phyloP scores from a whole-genome alignment of 2,797 vertebrate genomes.

The Smutsia gigantea region DNA sequence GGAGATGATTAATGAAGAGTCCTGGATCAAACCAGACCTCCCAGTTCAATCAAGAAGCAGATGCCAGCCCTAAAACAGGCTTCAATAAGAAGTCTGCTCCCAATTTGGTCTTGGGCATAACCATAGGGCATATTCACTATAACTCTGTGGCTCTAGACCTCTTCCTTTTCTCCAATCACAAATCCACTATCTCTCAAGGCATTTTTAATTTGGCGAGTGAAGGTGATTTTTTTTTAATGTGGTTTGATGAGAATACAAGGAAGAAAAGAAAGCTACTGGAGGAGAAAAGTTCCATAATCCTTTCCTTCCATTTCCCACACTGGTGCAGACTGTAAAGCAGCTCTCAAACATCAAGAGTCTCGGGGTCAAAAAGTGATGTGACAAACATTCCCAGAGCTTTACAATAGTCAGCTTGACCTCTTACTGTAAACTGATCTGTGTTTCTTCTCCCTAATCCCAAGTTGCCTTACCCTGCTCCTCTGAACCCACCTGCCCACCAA shows the following conservation, averaged over 20 bases:
- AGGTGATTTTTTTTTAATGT: not conserved
- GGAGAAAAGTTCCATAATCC: not conserved
- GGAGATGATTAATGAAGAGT: not conserved
- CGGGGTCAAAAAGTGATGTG: not conserved
- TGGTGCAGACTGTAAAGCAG: slow-evolving; percentile 8
- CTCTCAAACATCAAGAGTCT: not conserved
- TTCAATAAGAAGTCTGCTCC: not conserved
- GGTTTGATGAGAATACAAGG: not conserved
- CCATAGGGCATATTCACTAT: not conserved
- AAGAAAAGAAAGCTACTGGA: slow-evolving; percentile 35
- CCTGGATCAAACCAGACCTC: slow-evolving; percentile 28
- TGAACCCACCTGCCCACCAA: not conserved
- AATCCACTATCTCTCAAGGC: not conserved
- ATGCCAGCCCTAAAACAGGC: not conserved
- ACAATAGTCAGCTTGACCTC: not conserved
- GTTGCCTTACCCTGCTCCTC: not conserved
- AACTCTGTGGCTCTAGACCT: not conserved
- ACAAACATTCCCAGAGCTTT: slow-evolving; percentile 9
- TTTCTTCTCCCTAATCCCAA: slow-evolving; percentile 7
- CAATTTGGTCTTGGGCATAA: not conserved
- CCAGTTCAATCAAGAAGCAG: not conserved
- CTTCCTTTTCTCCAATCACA: not conserved
- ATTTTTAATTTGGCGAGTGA: not conserved
- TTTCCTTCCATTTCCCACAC: not conserved
- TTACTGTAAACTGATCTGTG: not conserved